These are phyloP conservation scores for Macropis europaea DNA, from an alignment of 2,888 invertebrate species.

Conservation along the genomic window DNA sequence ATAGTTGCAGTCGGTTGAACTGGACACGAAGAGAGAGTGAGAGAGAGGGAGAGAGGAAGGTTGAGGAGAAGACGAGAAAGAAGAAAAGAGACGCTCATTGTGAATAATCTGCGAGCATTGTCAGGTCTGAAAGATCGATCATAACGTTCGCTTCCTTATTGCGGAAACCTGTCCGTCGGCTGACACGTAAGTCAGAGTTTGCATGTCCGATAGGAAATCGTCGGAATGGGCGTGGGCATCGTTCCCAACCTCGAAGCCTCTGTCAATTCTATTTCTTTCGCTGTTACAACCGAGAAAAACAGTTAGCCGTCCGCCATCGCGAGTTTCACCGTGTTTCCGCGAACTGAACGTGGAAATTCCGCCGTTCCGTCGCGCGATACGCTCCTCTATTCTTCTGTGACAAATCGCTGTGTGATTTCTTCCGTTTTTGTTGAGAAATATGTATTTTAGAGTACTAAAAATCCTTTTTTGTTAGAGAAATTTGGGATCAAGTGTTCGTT, in stretches of 20 bases:
- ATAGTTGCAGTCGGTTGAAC: constrained; percentile 25
- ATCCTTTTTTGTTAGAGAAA: too few relatives aligned
- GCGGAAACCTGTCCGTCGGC: constrained; percentile 54
- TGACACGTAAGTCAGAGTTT: constrained; percentile 55
- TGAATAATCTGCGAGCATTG: constrained; percentile 55
- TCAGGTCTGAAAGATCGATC: constrained; percentile 55
- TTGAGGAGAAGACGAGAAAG: neutral
- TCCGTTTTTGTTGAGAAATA: too few relatives aligned
- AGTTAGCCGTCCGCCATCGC: constrained; percentile 17
- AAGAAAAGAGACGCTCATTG: constrained; percentile 26
- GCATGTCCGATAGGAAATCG: constrained; percentile 60
- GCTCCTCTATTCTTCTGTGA: too few relatives aligned
- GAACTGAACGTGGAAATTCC: too few relatives aligned
- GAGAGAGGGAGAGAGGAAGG: neutral
- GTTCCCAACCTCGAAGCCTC: constrained; percentile 12
- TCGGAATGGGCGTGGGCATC: constrained; percentile 57
- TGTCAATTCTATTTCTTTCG: constrained; percentile 16
- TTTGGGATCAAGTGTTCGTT: too few relatives aligned
- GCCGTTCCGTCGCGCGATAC: too few relatives aligned
- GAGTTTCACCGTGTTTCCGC: too few relatives aligned
- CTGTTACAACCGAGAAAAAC: constrained; percentile 34
- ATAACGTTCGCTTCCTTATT: constrained; percentile 62
- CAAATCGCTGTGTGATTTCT: too few relatives aligned
- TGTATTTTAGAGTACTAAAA: too few relatives aligned
- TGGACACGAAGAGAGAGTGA: too few relatives aligned